Evolutionary conservation across 1,140 invertebrate species (phyloP).

Genomic region (Macrobrachium rosenbergii): DNA sequence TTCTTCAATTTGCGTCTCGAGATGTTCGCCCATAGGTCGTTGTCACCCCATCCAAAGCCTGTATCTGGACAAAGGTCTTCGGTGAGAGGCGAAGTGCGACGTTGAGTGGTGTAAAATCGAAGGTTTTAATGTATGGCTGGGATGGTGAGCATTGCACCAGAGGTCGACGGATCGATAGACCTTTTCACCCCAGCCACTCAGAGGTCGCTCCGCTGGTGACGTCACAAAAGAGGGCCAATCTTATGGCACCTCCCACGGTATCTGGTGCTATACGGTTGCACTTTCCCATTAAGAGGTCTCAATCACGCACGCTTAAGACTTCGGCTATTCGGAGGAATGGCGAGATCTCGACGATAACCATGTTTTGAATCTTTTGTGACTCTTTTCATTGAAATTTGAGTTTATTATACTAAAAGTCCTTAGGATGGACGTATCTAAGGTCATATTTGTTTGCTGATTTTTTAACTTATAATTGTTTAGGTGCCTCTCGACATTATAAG

Average conservation of each 20-base stretch:
- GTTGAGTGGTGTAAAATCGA: too few relatives aligned
- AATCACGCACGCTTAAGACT: too few relatives aligned
- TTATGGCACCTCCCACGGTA: constrained; percentile 36
- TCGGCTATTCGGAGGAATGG: background rate
- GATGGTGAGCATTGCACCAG: constrained; percentile 40
- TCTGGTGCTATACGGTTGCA: too few relatives aligned
- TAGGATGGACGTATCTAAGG: too few relatives aligned
- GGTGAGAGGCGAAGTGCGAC: too few relatives aligned
- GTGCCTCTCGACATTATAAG: too few relatives aligned
- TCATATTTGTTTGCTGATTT: too few relatives aligned
- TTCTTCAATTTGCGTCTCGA: background rate
- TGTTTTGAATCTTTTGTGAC: background rate
- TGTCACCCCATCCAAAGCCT: background rate
- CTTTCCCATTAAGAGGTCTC: too few relatives aligned
- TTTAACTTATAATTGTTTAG: too few relatives aligned
- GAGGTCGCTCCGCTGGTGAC: constrained; percentile 57
- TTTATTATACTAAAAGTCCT: too few relatives aligned
- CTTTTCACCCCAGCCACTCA: constrained; percentile 65
- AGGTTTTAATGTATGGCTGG: constrained; percentile 33
- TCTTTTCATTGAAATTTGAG: too few relatives aligned
- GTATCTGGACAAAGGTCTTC: background rate
- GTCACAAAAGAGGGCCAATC: constrained; percentile 35
- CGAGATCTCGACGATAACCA: background rate
- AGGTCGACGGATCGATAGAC: constrained; percentile 61
- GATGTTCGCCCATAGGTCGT: background rate